Evolutionary conservation across 2,113 vertebrate species (phyloP), one percentile per base, ranked within the genome.

Genomic region (Pollimyrus isidori): DNA sequence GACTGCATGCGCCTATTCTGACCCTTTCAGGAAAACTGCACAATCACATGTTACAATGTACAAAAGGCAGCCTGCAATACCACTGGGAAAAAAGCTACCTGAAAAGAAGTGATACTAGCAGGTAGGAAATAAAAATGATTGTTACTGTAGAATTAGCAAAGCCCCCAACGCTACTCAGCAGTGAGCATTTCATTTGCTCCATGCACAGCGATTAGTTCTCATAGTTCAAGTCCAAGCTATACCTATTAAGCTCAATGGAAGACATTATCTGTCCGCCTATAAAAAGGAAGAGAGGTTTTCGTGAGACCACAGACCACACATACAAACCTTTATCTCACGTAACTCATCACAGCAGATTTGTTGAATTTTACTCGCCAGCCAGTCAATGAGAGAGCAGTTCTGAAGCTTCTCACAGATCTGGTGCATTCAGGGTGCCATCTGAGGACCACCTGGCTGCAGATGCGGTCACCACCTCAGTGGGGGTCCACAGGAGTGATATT

Each of bases 201-300:
- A 88, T 90, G 89, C 89, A 88, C 13, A 86, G 48, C 17, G 23
- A 89, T 89, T 82, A 83, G 76, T 56, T 13, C 13, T 23, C 46
- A 30, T 62, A 87, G 58, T 30, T 87, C 7, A 65, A 90, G 76
- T 39, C 19, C 48, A 53, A 19, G 46, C 39, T 86, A 89, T 21
- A 58, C 50, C 88, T 45, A 39, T 26, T 42, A 56, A 49, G 21
- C 17, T 39, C 19, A 35, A 10, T 30, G 45, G 50, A 6, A 82
- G 49, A 89, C 23, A 88, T 90, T 89, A 91, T 92, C 91, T 89
- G 88, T 88, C 83, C 49, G 35, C 86, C 88, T 89, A 87, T 48
- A 82, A 53, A 58, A 76, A 26, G 53, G 9, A 53, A 7, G 56
- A 88, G 84, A 87, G 3, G 11, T 73, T 62, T 89, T 92, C 58